These are phyloP conservation scores for Luffia ferchaultella DNA, from an alignment of 2,888 invertebrate genomes.

Conservation along the genomic window DNA sequence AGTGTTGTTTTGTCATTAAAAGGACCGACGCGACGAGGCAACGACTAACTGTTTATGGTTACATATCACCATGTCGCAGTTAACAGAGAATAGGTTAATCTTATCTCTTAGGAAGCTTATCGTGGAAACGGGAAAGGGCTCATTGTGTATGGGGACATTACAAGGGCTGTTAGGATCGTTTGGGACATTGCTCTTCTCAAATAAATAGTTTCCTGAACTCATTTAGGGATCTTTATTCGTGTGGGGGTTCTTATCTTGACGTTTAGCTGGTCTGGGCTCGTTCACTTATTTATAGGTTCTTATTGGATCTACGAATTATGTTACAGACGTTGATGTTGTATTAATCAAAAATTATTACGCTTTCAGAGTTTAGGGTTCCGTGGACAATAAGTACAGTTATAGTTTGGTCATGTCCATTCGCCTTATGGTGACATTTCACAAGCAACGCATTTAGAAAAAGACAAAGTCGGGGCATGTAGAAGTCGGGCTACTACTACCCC, in stretches of 20 bases:
- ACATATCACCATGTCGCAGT: not conserved
- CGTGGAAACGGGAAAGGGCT: not conserved
- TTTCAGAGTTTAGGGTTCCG: no score
- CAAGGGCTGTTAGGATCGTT: not conserved
- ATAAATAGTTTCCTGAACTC: not conserved
- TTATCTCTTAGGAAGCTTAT: not conserved
- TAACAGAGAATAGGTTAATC: not conserved
- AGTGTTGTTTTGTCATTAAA: no score
- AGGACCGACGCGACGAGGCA: not conserved
- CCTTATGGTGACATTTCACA: no score
- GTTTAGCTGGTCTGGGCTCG: not conserved
- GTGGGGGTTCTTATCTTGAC: not conserved
- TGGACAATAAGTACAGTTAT: no score
- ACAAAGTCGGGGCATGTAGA: no score
- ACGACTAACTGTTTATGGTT: not conserved
- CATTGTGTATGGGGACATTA: not conserved
- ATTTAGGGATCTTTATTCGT: no score
- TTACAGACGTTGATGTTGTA: no score
- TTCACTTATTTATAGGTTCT: not conserved
- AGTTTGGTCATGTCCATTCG: no score
- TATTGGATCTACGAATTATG: no score
- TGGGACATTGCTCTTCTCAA: not conserved
- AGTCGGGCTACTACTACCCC: no score
- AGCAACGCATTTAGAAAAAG: no score
- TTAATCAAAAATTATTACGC: no score